Percentiles rank a stretch among this genome's conserved stretches.
Conservation (phyloP, 2,113 vertebrate genomes). For the Neotragus moschatus region DNA sequence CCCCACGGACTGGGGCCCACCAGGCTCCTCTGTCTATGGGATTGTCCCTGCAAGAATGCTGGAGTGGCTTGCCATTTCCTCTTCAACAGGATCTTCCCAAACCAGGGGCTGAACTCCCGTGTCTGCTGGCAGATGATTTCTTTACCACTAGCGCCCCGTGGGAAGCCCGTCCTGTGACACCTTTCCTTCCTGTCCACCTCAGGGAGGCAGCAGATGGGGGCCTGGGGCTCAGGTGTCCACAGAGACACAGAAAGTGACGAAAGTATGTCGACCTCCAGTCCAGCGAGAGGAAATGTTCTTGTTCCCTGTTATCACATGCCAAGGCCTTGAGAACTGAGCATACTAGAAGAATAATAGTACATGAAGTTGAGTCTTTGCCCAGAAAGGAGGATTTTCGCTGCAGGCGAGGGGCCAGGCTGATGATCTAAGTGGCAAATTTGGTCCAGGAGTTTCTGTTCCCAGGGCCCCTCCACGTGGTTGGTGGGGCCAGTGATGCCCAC, state of each 20-base stretch:
- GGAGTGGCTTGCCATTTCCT: background rate
- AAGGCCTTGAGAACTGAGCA: background rate
- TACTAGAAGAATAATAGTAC: background rate
- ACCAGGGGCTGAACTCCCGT: rapidly evolving
- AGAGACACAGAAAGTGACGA: background rate
- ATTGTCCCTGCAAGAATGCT: background rate
- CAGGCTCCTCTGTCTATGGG: background rate
- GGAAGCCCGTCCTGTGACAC: background rate
- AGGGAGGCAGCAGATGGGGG: background rate
- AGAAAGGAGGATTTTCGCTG: rapidly evolving
- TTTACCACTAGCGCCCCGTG: rapidly evolving
- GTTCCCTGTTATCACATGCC: background rate
- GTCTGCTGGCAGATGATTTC: background rate
- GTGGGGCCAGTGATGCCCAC: rapidly evolving
- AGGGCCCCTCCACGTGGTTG: background rate
- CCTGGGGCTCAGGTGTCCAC: rapidly evolving
- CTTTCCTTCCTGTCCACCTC: background rate
- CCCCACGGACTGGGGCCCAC: background rate
- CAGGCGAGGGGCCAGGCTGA: rapidly evolving
- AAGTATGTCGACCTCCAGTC: background rate
- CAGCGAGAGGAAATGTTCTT: background rate
- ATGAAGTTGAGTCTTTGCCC: rapidly evolving
- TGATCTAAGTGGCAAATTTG: rapidly evolving
- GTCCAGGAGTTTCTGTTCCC: background rate
- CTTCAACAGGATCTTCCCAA: background rate